phyloP scores from a whole-genome alignment of 2,797 vertebrate genomes.

The Acanthis flammea region DNA sequence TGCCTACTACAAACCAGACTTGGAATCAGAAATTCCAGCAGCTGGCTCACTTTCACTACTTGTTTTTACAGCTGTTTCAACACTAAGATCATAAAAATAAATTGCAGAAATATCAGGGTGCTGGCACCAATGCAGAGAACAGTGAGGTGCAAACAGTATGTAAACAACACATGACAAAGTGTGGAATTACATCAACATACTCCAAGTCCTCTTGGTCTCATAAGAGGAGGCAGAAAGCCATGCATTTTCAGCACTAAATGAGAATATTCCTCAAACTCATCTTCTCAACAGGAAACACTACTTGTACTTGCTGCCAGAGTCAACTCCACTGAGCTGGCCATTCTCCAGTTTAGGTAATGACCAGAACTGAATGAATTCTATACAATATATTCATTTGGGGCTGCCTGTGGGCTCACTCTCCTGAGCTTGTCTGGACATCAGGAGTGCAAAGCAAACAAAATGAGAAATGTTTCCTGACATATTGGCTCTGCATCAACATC shows the following conservation, averaged over 20 bases:
- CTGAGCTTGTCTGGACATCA: background rate
- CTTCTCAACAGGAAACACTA: conserved; percentile 20
- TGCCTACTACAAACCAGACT: background rate
- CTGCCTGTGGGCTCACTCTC: background rate
- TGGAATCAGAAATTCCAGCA: conserved; percentile 40
- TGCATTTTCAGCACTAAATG: background rate
- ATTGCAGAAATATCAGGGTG: conserved; percentile 50
- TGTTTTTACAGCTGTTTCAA: conserved; percentile 64
- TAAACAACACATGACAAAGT: conserved; percentile 43
- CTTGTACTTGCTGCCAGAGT: conserved; percentile 1
- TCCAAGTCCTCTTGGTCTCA: background rate
- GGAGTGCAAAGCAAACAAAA: background rate
- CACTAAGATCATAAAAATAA: conserved; percentile 58
- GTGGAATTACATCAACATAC: conserved; percentile 25
- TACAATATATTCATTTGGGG: background rate
- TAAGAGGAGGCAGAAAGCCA: background rate
- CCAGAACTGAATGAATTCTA: background rate
- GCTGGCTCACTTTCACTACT: conserved; percentile 15
- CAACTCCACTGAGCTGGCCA: conserved; percentile 9
- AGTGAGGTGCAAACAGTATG: conserved; percentile 41
- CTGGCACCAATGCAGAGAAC: conserved; percentile 28
- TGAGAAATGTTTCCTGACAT: background rate
- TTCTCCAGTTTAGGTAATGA: conserved; percentile 2
- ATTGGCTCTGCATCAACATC: background rate
- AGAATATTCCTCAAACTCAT: conserved; percentile 12